Evolutionary conservation across 2,888 invertebrate species (phyloP).

Genomic region (Tetropium fuscum): DNA sequence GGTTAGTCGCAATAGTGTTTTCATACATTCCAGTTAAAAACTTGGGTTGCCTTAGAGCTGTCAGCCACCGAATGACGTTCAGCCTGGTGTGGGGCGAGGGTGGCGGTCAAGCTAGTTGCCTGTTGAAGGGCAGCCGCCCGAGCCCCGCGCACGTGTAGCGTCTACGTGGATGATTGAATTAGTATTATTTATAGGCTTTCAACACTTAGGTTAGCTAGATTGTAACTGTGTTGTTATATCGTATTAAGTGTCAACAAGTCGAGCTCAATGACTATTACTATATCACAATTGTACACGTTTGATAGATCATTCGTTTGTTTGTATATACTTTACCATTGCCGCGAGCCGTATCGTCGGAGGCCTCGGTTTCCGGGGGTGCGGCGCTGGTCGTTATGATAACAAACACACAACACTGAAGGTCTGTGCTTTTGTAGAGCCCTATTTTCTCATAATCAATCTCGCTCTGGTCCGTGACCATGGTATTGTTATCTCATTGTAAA

Average conservation of each 20-base stretch:
- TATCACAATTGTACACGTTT: constrained; percentile 63
- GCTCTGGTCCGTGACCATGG: constrained; percentile 65
- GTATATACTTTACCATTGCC: constrained; percentile 43
- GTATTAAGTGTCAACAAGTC: constrained; percentile 66
- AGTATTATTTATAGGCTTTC: constrained; percentile 66
- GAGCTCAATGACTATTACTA: constrained; percentile 66
- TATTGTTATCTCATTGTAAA: constrained; percentile 67
- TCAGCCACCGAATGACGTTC: constrained; percentile 47
- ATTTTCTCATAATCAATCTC: constrained; percentile 61
- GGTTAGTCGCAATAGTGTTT: constrained; percentile 62
- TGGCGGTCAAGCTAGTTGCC: constrained; percentile 48
- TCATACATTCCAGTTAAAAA: constrained; percentile 67
- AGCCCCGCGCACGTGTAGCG: constrained; percentile 40
- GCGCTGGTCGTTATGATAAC: constrained; percentile 16
- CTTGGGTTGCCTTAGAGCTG: constrained; percentile 65
- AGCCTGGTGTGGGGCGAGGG: constrained; percentile 36
- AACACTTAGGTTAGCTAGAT: constrained; percentile 67
- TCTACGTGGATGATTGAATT: constrained; percentile 52
- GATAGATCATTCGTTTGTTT: constrained; percentile 56
- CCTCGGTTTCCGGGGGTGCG: constrained; percentile 6
- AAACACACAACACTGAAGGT: constrained; percentile 49
- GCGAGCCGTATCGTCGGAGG: constrained; percentile 11
- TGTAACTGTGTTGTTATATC: constrained; percentile 68
- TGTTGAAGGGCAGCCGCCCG: constrained; percentile 46
- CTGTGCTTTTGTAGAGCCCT: constrained; percentile 65